Conservation (phyloP, 2,113 vertebrate genomes). For the Sorex araneus region DNA sequence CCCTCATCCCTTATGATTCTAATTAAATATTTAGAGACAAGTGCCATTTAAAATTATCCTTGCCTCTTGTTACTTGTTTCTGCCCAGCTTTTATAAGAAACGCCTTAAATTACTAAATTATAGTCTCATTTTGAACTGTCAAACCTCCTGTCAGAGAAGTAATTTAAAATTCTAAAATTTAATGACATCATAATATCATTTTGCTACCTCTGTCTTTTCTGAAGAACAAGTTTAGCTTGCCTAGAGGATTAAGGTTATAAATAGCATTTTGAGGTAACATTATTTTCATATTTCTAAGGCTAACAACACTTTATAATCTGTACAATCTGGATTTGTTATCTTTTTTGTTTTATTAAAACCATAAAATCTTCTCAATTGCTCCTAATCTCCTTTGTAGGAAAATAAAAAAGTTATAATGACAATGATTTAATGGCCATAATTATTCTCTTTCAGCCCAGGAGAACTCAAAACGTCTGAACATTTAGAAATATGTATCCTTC, state of each 20-base stretch:
- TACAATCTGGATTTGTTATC: not conserved
- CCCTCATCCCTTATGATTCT: not conserved
- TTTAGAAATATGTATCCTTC: not conserved
- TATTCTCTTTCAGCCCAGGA: not conserved
- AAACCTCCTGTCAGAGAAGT: slow-evolving; percentile 2
- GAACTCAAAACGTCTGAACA: not conserved
- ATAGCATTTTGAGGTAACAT: not conserved
- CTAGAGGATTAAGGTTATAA: slow-evolving; percentile 6
- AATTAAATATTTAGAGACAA: slow-evolving; percentile 36
- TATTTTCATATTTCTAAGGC: not conserved
- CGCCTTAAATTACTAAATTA: slow-evolving; percentile 54
- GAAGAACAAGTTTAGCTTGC: not conserved
- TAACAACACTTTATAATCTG: slow-evolving; percentile 5
- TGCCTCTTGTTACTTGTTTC: slow-evolving; percentile 22
- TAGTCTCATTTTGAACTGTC: slow-evolving; percentile 40
- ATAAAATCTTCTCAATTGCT: not conserved
- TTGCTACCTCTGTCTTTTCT: not conserved
- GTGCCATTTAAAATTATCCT: not conserved
- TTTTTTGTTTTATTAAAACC: slow-evolving; percentile 50
- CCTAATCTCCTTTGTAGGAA: not conserved
- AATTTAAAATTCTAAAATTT: slow-evolving; percentile 50
- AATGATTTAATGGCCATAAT: not conserved
- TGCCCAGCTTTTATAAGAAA: not conserved
- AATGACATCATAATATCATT: slow-evolving; percentile 15
- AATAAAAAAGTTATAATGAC: not conserved